Base-by-base conservation (phyloP, 1,140 invertebrate species). In the Phymastichus coffea region DNA sequence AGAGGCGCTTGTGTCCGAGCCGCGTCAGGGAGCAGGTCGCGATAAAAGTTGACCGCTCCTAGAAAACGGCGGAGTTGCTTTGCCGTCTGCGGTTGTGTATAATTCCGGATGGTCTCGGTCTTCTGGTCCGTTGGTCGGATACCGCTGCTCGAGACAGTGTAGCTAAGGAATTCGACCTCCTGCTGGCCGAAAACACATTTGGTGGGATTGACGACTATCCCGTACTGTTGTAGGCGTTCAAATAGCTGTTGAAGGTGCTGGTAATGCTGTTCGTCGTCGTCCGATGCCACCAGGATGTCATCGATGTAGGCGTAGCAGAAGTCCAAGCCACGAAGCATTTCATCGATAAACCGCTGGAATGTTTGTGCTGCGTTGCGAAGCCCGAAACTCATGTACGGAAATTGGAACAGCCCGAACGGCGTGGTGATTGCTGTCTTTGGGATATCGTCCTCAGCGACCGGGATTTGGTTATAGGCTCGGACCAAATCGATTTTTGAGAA, bases 1-100 rank as follows among this genome's bases (percentile, higher is more conserved):
- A 53, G 28, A 1, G 57, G 57, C 9, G 28, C 41, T 14, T 43
- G 48, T 3, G 37, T 20, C 2, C 25, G 2, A 1, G 57, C 38
- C 2, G 57, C 49, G 2, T 15, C 22, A 12, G 40, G 40, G 4
- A 60, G 15, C 10, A 3, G 19, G 4, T 12, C 1, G 3, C 61
- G n/a, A n/a, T 47, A 63, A 63, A 72, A 80, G 54, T 75, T 74
- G 4, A 74, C 1, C 58, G 72, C 67, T 4, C 74, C 76, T 3
- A 80, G 43, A 53, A 75, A 79, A 28, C 64, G 55, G 26, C 70
- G 44, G 4, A 70, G 33, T 56, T 68, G 15, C 38, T 69, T 64
- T 2, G 63, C 70, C 2, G 58, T 70, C 10, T 25, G 47, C 8
- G 73, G n/a, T n/a, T n/a, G n/a, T n/a, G n/a, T n/a, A n/a, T n/a